Conservation (phyloP, 2,888 invertebrate genomes). For the Carcina quercana region DNA sequence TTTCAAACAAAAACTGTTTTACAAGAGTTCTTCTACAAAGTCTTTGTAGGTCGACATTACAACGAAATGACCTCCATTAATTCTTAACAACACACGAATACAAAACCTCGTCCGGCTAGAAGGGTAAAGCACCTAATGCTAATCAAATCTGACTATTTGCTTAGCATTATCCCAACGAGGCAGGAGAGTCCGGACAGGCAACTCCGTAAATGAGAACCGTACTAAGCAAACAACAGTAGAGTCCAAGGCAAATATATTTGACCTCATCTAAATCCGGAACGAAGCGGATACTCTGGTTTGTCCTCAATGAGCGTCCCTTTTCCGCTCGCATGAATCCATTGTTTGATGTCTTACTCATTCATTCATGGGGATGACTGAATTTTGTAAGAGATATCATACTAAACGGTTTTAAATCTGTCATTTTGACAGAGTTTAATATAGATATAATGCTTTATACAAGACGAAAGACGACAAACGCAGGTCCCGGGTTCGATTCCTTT, state of each 20-base stretch:
- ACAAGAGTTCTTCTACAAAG: no score
- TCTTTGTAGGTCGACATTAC: no score
- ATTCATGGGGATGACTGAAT: no score
- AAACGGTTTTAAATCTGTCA: no score
- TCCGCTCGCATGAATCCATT: no score
- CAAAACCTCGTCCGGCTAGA: constrained; percentile 22
- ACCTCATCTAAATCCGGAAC: constrained; percentile 22
- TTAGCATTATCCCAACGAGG: constrained; percentile 61
- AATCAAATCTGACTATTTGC: constrained; percentile 43
- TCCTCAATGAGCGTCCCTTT: constrained; percentile 5
- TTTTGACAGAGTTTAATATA: no score
- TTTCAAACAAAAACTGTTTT: no score
- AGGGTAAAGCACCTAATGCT: constrained; percentile 21
- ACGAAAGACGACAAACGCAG: no score
- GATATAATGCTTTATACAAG: no score
- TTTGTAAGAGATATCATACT: no score
- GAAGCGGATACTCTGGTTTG: constrained; percentile 10
- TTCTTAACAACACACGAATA: constrained; percentile 20
- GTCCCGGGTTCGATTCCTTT: no score
- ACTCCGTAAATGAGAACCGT: constrained; percentile 61
- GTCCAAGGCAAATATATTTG: constrained; percentile 37
- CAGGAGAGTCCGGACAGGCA: constrained; percentile 45
- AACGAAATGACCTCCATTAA: background rate
- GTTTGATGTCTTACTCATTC: background rate
- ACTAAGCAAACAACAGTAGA: constrained; percentile 48